A percentile compares a stretch with the other conserved stretches of the same genome.
These are phyloP conservation scores for Platichthys flesus DNA, from an alignment of 2,113 vertebrate species.

Conservation along the genomic window DNA sequence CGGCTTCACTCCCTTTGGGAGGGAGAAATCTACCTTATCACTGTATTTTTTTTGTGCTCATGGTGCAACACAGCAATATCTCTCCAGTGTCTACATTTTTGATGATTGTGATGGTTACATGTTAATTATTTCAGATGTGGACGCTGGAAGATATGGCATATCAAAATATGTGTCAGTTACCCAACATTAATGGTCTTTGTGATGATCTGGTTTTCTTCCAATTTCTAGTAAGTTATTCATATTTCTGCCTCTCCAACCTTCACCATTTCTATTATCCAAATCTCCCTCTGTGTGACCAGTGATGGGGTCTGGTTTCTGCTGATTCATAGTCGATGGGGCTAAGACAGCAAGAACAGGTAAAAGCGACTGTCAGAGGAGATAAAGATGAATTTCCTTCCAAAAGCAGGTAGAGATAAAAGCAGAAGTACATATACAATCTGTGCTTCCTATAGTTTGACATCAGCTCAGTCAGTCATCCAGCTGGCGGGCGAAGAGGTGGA, in stretches of 20 bases:
- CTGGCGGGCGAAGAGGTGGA: conserved; percentile 23
- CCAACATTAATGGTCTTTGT: neutral
- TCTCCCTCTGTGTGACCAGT: conserved; percentile 16
- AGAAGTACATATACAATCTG: conserved; percentile 33
- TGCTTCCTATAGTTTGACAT: conserved; percentile 21
- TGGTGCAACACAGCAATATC: conserved; percentile 11
- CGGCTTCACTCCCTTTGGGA: conserved; percentile 24
- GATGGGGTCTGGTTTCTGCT: conserved; percentile 49
- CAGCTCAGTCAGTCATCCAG: conserved; percentile 49
- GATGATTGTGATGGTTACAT: neutral
- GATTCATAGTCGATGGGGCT: conserved; percentile 51
- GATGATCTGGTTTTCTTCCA: conserved; percentile 5
- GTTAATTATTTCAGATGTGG: conserved; percentile 8
- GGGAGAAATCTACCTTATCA: conserved; percentile 4
- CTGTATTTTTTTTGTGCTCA: conserved; percentile 16
- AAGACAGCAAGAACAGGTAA: conserved; percentile 54
- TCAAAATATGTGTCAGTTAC: neutral
- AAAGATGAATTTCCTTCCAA: conserved; percentile 45
- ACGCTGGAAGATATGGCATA: neutral
- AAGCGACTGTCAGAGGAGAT: conserved; percentile 45
- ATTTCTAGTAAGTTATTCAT: no score
- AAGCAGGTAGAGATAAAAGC: conserved; percentile 32
- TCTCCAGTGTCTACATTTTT: no score
- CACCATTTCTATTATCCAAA: conserved; percentile 23
- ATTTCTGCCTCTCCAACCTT: neutral